Evolutionary conservation across 2,888 invertebrate genomes (phyloP), one percentile per base, ranked within the genome.

Genomic region (Eudemis profundana): DNA sequence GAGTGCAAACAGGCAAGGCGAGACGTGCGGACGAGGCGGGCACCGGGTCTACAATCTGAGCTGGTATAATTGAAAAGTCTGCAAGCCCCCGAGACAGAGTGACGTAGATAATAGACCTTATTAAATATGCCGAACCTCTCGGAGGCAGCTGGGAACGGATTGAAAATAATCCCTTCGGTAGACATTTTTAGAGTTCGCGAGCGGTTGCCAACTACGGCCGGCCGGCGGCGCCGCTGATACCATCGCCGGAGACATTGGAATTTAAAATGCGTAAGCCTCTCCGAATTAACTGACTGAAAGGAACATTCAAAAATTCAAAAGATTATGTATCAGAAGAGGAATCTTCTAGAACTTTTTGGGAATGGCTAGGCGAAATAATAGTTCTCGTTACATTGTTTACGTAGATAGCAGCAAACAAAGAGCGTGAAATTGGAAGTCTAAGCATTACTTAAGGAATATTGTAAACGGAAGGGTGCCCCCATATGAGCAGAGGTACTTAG

Each of bases 81-180:
- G 71, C 74, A 74, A 77, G 76, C 77, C 53, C 51, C 76, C 72
- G 72, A 75, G 72, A 76, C 72, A 78, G 75, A 78, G 72, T 80
- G 81, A 82, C 78, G 81, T 80, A 84, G 84, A 87, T 86, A 87
- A 87, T 82, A 81, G 82, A 83, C 72, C 79, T 86, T 85, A 84
- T 87, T 85, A 85, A 85, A 85, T 82, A 82, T 87, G 86, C 86
- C 87, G 82, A 88, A 86, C 84, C 82, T 83, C 78, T 80, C 72
- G 71, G 75, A 71, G 78, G 73, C 74, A 69, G 63, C 71, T 60
- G 74, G 69, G 79, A 85, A 86, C 80, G 84, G 85, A 87, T 88
- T 85, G 84, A 78, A 81, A 81, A 79, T 87, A 88, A 86, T 86
- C 85, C 83, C 82, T 82, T 80, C 74, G 72, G 81, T 73, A 83